phyloP scores from a whole-genome alignment of 2,113 vertebrate genomes.

The Circaetus gallicus region DNA sequence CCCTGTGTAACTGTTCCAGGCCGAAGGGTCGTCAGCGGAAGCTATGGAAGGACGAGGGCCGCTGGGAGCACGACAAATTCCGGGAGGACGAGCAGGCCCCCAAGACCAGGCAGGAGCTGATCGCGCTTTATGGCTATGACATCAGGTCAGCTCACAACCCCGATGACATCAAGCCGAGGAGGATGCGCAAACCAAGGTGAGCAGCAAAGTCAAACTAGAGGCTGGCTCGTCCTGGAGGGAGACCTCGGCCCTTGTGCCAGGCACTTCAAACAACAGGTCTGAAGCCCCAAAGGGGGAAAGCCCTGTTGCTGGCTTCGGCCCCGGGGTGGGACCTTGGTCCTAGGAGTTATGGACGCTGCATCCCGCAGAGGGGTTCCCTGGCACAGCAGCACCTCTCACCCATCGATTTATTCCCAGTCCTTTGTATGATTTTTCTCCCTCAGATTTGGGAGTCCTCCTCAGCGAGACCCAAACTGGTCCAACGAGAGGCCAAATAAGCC shows the following conservation, averaged over 20 bases:
- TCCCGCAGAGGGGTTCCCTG: rapidly evolving
- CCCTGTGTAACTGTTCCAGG: conserved; percentile 58
- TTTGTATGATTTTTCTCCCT: not conserved
- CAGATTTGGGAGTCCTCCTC: conserved; percentile 78
- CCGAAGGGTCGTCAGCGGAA: conserved; percentile 93
- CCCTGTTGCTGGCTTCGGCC: not conserved
- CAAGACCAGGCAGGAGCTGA: conserved; percentile 92
- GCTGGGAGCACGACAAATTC: conserved; percentile 96
- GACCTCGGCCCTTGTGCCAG: no score
- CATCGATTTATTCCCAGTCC: not conserved
- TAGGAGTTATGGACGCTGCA: not conserved
- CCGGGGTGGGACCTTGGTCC: rapidly evolving
- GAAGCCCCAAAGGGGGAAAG: not conserved
- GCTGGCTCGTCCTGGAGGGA: rapidly evolving
- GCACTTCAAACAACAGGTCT: not conserved
- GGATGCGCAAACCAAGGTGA: conserved; percentile 87
- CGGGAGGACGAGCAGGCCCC: conserved; percentile 97
- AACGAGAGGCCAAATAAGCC: conserved; percentile 71
- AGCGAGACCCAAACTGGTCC: conserved; percentile 76
- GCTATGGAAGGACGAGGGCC: conserved; percentile 96
- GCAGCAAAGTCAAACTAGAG: not conserved
- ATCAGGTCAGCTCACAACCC: conserved; percentile 86
- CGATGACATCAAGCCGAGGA: conserved; percentile 78
- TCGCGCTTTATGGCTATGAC: conserved; percentile 95
- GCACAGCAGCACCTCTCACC: not conserved